Evolutionary conservation across 2,797 vertebrate species (phyloP), one percentile per base, ranked within the genome.

Genomic region (Melanotaenia pygmaea): DNA sequence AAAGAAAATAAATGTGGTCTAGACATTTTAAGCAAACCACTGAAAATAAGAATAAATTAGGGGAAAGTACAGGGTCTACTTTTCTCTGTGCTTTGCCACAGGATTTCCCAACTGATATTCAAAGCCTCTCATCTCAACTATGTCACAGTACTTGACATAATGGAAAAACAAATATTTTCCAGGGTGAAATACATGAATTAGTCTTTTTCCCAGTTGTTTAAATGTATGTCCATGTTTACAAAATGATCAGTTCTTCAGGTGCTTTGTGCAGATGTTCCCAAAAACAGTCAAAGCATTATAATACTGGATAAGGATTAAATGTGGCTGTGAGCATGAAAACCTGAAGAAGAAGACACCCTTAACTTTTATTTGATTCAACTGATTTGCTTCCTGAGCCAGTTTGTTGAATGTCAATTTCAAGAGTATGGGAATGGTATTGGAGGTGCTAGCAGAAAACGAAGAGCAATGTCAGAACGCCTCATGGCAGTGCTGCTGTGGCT

Each of bases 401-500:
- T 64, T 72, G 60, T 77, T 34, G 67, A 0, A 47, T 59, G 57
- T 54, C 24, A 40, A 54, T 71, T 70, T 68, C 2, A 13, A 20
- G 14, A 60, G 56, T 20, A 59, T 60, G 43, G 28, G 24, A 28
- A 4, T 37, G 8, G 30, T 16, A 51, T 16, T 58, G 45, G 67
- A 68, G 64, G 64, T 30, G 37, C 38, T 50, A 0, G 3, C 12
- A 68, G 69, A 76, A 64, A 70, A n/a, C 62, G 61, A 72, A 45
- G 38, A 37, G 43, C 24, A 20, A 45, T 59, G 64, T 62, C 78
- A 74, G 72, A 60, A 70, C 63, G 76, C 68, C 67, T 68, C 60
- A 65, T 67, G 69, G 81, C 79, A 61, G 77, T 81, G 79, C 81
- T 69, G 79, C 75, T 82, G 79, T 77, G 70, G 80, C 72, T 79